A percentile compares a stretch with the other conserved stretches of the same genome.
phyloP scores from a whole-genome alignment of 2,888 invertebrate genomes.

The Acanthococcus lagerstroemiae region DNA sequence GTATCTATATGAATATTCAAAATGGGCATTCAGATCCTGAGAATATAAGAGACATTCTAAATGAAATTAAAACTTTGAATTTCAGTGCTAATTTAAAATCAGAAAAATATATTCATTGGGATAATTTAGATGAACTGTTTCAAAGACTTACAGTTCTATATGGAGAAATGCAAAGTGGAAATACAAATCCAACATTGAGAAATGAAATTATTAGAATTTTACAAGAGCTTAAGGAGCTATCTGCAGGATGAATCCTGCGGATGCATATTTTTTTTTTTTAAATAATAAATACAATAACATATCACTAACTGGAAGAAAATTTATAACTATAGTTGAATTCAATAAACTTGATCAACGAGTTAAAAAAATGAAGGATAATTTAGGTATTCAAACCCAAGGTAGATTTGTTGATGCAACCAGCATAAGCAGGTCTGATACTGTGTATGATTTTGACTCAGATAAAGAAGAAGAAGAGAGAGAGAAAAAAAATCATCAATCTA shows the following conservation, averaged over 20 bases:
- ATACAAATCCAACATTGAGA: neutral
- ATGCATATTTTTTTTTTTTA: neutral
- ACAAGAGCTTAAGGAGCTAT: conserved; percentile 4
- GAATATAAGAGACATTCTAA: neutral
- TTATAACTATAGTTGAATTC: too few relatives aligned
- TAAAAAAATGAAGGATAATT: neutral
- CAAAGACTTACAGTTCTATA: neutral
- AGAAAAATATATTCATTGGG: neutral
- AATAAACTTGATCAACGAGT: neutral
- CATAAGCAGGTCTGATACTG: too few relatives aligned
- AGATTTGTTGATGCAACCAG: too few relatives aligned
- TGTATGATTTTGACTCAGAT: neutral
- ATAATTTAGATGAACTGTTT: neutral
- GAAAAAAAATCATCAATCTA: neutral
- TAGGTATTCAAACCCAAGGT: neutral
- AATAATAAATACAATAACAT: too few relatives aligned
- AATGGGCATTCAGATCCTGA: neutral
- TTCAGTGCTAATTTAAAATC: neutral
- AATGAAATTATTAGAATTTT: conserved; percentile 11
- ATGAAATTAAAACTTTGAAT: neutral
- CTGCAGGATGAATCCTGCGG: too few relatives aligned
- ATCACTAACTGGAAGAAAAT: too few relatives aligned
- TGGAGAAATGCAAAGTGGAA: conserved; percentile 1
- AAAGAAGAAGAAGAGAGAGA: too few relatives aligned
- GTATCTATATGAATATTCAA: neutral